Percentiles rank a stretch among this genome's conserved stretches.
phyloP scores from a whole-genome alignment of 2,888 invertebrate species.

The Amorpha juglandis region DNA sequence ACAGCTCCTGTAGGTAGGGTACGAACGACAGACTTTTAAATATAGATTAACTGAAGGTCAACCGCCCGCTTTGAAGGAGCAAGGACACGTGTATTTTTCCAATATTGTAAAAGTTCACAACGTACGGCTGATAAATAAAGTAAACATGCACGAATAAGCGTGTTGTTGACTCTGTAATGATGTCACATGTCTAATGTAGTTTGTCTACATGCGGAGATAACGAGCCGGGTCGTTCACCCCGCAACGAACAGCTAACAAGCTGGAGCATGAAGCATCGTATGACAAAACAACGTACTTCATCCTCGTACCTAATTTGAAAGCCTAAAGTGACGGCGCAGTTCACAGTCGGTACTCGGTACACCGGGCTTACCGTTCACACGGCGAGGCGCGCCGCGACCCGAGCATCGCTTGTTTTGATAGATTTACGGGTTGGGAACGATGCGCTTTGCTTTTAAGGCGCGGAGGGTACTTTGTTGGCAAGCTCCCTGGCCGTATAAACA shows the following conservation, averaged over 20 bases:
- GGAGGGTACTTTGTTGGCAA: constrained; percentile 53
- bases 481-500: constrained; percentile 49
- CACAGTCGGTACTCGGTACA: neutral
- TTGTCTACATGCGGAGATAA: constrained; percentile 72
- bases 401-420: constrained; percentile 42
- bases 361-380: constrained; percentile 45
- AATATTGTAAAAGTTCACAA: constrained; percentile 32
- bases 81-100: constrained; percentile 29
- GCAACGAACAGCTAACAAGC: constrained; percentile 45
- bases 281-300: constrained; percentile 60
- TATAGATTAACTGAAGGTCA: constrained; percentile 18
- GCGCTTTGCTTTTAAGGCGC: constrained; percentile 48
- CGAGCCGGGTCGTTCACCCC: constrained; percentile 70
- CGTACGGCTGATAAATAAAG: constrained; percentile 50
- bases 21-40: neutral
- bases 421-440: constrained; percentile 57
- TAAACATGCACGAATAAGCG: constrained; percentile 53
- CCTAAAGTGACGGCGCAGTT: constrained; percentile 57
- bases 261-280: constrained; percentile 58
- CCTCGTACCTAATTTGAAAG: constrained; percentile 65
- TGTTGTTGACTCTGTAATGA: constrained; percentile 69
- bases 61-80: constrained; percentile 20
- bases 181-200: constrained; percentile 75
- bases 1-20: neutral
- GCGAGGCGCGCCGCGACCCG: constrained; percentile 9